phyloP scores from a whole-genome alignment of 2,797 vertebrate species.

The Squalus acanthias region DNA sequence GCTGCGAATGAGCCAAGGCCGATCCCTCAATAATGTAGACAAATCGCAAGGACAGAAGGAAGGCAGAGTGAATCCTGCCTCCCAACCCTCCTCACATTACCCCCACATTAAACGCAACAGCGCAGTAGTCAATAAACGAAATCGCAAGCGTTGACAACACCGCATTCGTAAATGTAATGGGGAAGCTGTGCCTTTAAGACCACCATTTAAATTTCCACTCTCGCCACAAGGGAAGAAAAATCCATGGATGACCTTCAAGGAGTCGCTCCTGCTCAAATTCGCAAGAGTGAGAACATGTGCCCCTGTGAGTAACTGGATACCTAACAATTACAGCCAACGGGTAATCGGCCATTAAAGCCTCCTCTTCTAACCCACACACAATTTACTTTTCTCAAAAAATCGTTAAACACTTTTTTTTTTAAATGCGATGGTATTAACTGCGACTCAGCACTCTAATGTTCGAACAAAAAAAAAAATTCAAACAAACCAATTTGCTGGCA shows the following conservation, averaged over 20 bases:
- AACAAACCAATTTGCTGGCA: conserved; percentile 20
- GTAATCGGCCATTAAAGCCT: background rate
- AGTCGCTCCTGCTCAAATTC: too few relatives aligned
- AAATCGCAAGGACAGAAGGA: background rate
- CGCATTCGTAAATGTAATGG: background rate
- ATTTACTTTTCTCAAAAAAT: background rate
- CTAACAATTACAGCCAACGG: background rate
- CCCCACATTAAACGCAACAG: background rate
- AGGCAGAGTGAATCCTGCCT: background rate
- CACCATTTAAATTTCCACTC: background rate
- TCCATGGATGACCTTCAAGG: background rate
- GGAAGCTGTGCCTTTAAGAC: background rate
- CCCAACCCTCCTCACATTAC: background rate
- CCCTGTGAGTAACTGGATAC: background rate
- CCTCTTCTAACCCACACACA: background rate
- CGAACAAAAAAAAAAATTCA: background rate
- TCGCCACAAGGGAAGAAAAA: background rate
- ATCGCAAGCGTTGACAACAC: background rate
- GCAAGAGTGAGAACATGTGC: background rate
- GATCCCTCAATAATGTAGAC: too few relatives aligned
- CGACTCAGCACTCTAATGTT: background rate
- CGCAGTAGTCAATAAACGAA: background rate
- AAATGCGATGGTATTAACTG: background rate
- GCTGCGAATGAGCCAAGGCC: too few relatives aligned
- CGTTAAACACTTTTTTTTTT: background rate